Percentiles rank a stretch among this genome's conserved stretches.
Conservation (phyloP, 2,888 invertebrate genomes). For the Lasioglossum villosulum region DNA sequence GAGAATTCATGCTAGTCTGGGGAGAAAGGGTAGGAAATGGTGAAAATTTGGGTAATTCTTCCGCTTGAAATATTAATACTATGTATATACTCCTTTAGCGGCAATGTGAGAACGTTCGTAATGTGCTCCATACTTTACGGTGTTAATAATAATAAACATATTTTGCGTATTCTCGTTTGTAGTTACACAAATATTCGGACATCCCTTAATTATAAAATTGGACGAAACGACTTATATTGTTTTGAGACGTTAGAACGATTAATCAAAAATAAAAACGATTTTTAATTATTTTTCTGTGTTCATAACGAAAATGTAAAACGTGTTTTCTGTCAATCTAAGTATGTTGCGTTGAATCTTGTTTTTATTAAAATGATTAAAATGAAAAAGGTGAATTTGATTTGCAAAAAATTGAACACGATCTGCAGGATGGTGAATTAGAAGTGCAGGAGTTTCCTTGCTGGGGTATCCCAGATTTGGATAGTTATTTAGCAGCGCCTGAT, state of each 20-base stretch:
- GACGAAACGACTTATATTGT: too few relatives aligned
- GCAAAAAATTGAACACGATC: neutral
- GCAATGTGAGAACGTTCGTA: neutral
- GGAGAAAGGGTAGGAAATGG: neutral
- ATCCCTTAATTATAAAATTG: too few relatives aligned
- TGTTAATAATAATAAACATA: neutral
- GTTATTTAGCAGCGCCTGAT: neutral
- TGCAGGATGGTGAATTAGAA: neutral
- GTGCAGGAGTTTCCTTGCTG: neutral
- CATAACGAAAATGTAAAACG: too few relatives aligned
- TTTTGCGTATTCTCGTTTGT: neutral
- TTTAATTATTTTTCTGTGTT: too few relatives aligned
- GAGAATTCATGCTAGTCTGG: neutral
- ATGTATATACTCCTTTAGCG: neutral
- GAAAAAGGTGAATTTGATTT: neutral
- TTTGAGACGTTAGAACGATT: too few relatives aligned
- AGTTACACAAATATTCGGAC: too few relatives aligned
- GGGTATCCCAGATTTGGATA: conserved; percentile 15
- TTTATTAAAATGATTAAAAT: too few relatives aligned
- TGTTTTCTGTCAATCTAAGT: too few relatives aligned
- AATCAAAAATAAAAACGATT: too few relatives aligned
- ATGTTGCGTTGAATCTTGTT: too few relatives aligned
- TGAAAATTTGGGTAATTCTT: neutral
- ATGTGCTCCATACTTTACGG: neutral
- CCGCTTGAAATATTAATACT: neutral